Percentiles rank a stretch among this genome's conserved stretches.
phyloP scores from a whole-genome alignment of 2,888 invertebrate species.

The Argyresthia albistria region DNA sequence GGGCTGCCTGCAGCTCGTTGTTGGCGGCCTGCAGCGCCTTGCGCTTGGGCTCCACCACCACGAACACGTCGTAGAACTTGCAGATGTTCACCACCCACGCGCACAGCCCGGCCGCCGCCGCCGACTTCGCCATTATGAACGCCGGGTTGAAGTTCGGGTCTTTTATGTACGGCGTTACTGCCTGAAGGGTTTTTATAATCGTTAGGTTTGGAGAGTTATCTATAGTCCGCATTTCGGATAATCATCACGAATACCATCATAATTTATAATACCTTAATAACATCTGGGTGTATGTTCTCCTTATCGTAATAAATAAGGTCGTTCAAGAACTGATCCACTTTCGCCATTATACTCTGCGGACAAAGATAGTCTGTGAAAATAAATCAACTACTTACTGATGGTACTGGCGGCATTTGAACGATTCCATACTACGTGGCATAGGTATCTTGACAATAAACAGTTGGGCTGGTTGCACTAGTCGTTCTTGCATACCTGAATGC shows the following conservation, averaged over 20 bases:
- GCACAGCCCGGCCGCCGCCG: slow-evolving; percentile 93
- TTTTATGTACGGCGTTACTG: slow-evolving; percentile 72
- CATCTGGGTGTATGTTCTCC: slow-evolving; percentile 91
- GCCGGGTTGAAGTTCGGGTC: slow-evolving; percentile 88
- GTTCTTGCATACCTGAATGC: too few species aligned
- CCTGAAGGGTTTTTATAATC: slow-evolving; percentile 24
- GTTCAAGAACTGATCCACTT: slow-evolving; percentile 89
- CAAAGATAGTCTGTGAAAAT: too few species aligned
- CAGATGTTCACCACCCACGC: slow-evolving; percentile 96
- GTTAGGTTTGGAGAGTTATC: not conserved
- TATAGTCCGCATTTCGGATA: not conserved
- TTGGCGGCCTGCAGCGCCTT: slow-evolving; percentile 89
- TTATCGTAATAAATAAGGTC: slow-evolving; percentile 91
- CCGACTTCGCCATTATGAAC: slow-evolving; percentile 87
- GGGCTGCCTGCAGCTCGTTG: slow-evolving; percentile 84
- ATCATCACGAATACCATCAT: too few species aligned
- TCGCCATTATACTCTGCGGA: slow-evolving; percentile 83
- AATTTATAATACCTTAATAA: slow-evolving; percentile 78
- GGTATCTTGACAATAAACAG: too few species aligned
- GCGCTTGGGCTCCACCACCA: slow-evolving; percentile 93
- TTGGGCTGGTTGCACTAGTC: too few species aligned
- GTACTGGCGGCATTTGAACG: too few species aligned
- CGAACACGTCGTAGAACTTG: slow-evolving; percentile 90
- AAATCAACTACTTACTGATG: too few species aligned
- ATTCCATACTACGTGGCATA: too few species aligned